Base-by-base conservation (phyloP, 1,140 invertebrate species). In the Drosophila jambulina region DNA sequence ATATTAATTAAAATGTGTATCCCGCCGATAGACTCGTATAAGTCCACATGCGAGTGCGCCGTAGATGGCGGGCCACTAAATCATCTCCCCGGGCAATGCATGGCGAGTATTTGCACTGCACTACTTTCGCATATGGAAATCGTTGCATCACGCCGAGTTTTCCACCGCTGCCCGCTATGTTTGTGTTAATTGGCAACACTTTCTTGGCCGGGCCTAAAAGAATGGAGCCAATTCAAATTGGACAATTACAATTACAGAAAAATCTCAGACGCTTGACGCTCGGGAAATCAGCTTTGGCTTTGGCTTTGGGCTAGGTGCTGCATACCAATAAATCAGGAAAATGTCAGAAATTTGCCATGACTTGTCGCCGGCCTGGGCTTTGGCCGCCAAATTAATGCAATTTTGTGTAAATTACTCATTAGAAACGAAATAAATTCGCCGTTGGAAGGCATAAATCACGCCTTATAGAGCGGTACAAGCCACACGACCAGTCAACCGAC, bases 341-440 rank as follows among this genome's bases (percentile, higher is more conserved):
- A 85, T 82, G 85, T 90, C 85, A 85, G 78, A 90, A 90, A 90
- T 90, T 90, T 90, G 85, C 85, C 85, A 90, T 69, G 78, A 85
- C 76, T 84, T 88, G 84, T 88, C 85, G 80, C 68, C 21, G 43
- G 69, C 43, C 70, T 75, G 40, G 48, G 80, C 75, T 72, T 79
- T 82, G 80, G 80, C 63, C 83, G 75, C 79, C 74, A 90, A 82
- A 90, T 90, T 85, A 90, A 90, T 90, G 86, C 86, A 91, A 85
- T 90, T 91, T 91, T 90, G 85, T 91, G 85, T 90, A 90, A 90
- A 90, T 90, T 90, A 90, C 85, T 90, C 85, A 90, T 90, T 90
- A 90, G 90, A 90, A 91, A 65, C 75, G 82, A 90, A 80, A 90
- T 90, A 85, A 90, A 90, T 90, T 90, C 74, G 71, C 61, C 63